These are phyloP conservation scores for Callospermophilus lateralis DNA, from an alignment of 2,113 vertebrate species.

Conservation along the genomic window DNA sequence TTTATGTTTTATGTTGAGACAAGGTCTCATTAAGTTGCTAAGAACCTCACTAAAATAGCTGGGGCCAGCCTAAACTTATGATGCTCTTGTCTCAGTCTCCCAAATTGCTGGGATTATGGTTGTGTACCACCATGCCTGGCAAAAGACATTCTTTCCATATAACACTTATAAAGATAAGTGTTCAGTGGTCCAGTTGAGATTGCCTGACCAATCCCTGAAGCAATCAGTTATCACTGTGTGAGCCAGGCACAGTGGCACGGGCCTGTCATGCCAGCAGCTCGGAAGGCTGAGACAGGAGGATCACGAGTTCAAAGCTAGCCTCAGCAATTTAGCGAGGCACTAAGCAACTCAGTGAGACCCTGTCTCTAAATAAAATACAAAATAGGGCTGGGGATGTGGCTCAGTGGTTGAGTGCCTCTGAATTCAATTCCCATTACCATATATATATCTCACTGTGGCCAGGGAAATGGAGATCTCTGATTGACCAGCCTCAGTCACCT, in stretches of 20 bases:
- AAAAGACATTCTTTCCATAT: not conserved
- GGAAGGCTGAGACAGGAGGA: too few species aligned
- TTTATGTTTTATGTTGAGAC: not conserved
- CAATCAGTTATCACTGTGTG: not conserved
- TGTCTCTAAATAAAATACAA: too few species aligned
- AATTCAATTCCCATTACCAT: too few species aligned
- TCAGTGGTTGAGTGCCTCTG: too few species aligned
- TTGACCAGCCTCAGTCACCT: too few species aligned
- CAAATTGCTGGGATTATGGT: not conserved
- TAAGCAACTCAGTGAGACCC: too few species aligned
- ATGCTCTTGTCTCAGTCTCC: not conserved
- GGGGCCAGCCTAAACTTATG: not conserved
- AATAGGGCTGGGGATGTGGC: too few species aligned
- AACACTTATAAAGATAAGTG: not conserved
- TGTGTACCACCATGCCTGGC: not conserved
- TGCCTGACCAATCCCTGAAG: not conserved
- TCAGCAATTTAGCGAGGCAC: too few species aligned
- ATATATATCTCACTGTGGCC: not conserved
- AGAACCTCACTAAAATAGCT: not conserved
- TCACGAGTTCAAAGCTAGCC: too few species aligned
- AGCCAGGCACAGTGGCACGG: too few species aligned
- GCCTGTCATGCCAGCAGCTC: too few species aligned
- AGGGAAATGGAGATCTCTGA: not conserved
- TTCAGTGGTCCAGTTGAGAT: not conserved
- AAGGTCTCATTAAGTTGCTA: not conserved